Percentiles rank a stretch among this genome's conserved stretches.
Evolutionary conservation across 2,888 invertebrate species (phyloP).

Genomic region (Tipula lateralis): DNA sequence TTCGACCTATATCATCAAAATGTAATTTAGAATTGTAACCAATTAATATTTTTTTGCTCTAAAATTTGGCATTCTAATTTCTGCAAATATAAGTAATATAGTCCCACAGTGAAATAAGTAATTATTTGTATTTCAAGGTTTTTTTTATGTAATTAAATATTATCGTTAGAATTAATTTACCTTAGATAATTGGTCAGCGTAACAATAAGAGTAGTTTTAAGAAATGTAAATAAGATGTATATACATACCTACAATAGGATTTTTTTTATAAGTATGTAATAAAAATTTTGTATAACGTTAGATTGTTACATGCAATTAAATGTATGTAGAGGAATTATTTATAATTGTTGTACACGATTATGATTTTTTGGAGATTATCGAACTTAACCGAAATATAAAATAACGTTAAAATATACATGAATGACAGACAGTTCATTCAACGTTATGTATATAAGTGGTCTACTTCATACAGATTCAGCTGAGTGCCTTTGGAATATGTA

Average conservation of each 20-base stretch:
- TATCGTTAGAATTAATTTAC: background rate
- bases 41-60: background rate
- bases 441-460: background rate
- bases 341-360: background rate
- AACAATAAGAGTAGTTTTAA: background rate
- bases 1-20: background rate
- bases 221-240: background rate
- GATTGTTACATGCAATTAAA: background rate
- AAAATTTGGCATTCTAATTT: background rate
- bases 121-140: background rate
- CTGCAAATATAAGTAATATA: background rate
- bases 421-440: background rate
- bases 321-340: background rate
- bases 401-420: background rate
- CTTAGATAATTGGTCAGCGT: slow-evolving; percentile 11
- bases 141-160: background rate
- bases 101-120: background rate
- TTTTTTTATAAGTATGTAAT: background rate
- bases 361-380: background rate
- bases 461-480: background rate
- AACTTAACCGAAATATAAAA: background rate
- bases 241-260: too few relatives aligned
- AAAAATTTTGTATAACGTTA: background rate
- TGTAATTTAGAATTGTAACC: background rate
- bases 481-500: background rate